Conservation (phyloP, 2,888 invertebrate genomes). For the Macrosoma leucophasiata region DNA sequence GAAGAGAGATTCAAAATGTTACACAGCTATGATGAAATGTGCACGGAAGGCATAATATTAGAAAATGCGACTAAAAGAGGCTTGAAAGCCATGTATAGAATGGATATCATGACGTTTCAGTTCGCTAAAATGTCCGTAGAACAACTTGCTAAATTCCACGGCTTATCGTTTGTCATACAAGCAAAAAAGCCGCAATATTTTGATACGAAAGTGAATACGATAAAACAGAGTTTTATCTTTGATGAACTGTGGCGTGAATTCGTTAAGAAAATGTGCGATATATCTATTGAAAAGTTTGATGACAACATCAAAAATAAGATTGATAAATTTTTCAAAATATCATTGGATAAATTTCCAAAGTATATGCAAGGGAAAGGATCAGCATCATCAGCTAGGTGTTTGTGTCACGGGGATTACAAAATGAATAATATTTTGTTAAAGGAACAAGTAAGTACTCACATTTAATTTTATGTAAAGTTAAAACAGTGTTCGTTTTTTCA, state of each 20-base stretch:
- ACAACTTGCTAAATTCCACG: conserved; percentile 49
- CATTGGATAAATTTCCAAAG: conserved; percentile 27
- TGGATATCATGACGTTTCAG: conserved; percentile 37
- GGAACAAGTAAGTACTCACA: conserved; percentile 36
- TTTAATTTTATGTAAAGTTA: background rate
- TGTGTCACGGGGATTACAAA: conserved; percentile 53
- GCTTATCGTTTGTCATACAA: conserved; percentile 39
- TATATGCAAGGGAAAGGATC: conserved; percentile 28
- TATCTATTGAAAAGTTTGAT: conserved; percentile 27
- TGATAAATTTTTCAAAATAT: conserved; percentile 22
- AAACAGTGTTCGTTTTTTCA: conserved; percentile 2
- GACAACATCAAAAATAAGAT: conserved; percentile 28
- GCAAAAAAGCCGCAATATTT: conserved; percentile 36
- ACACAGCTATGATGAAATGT: conserved; percentile 31
- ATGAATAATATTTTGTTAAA: conserved; percentile 46
- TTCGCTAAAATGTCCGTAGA: conserved; percentile 39
- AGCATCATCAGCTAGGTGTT: conserved; percentile 24
- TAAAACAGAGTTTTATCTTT: conserved; percentile 25
- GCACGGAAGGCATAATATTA: conserved; percentile 35
- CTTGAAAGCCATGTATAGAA: conserved; percentile 35
- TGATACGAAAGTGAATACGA: conserved; percentile 26
- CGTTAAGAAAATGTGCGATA: conserved; percentile 25
- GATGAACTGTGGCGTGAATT: conserved; percentile 32
- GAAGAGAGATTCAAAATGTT: conserved; percentile 32
- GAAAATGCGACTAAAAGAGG: conserved; percentile 37